These are phyloP conservation scores for Hozukius guyotensis DNA, from an alignment of 2,797 vertebrate genomes.

Conservation along the genomic window DNA sequence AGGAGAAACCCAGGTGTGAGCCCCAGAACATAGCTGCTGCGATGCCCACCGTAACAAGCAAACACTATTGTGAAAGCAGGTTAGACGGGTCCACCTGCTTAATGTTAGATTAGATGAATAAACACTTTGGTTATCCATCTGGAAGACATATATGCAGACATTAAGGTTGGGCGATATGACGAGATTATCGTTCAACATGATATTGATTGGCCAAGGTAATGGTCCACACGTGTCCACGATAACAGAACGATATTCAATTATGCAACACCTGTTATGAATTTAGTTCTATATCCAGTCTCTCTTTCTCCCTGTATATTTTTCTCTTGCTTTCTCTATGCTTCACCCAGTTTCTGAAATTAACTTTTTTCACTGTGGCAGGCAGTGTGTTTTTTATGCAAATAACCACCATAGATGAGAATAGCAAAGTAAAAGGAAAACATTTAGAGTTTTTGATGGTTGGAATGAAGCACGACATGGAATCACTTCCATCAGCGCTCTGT, in stretches of 20 bases:
- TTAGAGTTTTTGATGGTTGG: background rate
- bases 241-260: no score
- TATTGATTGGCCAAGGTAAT: rapidly evolving
- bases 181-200: background rate
- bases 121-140: background rate
- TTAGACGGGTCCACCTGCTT: background rate
- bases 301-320: no score
- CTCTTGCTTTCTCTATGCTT: no score
- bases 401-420: background rate
- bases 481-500: background rate
- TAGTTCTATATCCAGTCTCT: no score
- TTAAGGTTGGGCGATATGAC: background rate
- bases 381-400: no score
- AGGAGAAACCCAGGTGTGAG: background rate
- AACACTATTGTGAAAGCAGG: background rate
- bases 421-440: background rate
- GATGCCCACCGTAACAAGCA: background rate
- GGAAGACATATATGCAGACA: background rate
- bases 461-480: background rate
- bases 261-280: no score
- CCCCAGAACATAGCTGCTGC: background rate
- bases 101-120: background rate
- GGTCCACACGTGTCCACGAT: background rate
- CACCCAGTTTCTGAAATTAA: no score
- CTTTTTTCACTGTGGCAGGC: no score